Evolutionary conservation across 2,797 vertebrate genomes (phyloP).

Genomic region (Podargus strigoides): DNA sequence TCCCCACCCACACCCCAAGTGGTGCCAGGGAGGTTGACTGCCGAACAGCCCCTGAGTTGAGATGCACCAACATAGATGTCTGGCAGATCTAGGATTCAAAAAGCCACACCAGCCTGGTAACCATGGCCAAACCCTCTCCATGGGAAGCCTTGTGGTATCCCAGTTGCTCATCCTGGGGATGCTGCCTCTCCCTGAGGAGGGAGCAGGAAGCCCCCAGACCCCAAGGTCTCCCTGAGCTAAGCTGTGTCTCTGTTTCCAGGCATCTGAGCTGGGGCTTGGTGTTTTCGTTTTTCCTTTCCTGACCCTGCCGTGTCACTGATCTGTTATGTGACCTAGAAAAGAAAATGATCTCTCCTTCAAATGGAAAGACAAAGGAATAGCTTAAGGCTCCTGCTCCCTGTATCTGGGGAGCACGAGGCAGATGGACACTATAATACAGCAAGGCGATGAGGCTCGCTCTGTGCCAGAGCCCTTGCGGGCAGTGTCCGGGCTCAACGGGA

Average conservation of each 20-base stretch:
- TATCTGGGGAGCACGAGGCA: neutral
- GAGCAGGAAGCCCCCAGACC: neutral
- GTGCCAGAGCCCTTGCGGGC: neutral
- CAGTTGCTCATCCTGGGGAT: neutral
- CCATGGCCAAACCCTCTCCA: neutral
- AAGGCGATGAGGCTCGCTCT: neutral
- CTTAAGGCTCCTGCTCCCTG: constrained; percentile 21
- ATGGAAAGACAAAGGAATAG: neutral
- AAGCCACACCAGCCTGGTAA: neutral
- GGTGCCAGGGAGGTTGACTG: neutral
- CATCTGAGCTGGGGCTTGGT: neutral
- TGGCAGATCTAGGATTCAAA: neutral
- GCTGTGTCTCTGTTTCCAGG: neutral
- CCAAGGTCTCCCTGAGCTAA: neutral
- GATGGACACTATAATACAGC: neutral
- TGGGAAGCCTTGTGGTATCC: neutral
- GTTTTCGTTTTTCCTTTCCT: neutral
- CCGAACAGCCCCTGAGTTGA: neutral
- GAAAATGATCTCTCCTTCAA: neutral
- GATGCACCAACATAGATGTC: neutral
- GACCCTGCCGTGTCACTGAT: neutral
- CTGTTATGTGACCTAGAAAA: constrained; percentile 50
- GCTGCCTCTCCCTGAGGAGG: neutral
- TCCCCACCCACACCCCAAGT: accelerated
- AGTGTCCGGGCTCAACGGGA: neutral